phyloP scores from a whole-genome alignment of 1,140 invertebrate genomes.

The Sycophaga agraensis region DNA sequence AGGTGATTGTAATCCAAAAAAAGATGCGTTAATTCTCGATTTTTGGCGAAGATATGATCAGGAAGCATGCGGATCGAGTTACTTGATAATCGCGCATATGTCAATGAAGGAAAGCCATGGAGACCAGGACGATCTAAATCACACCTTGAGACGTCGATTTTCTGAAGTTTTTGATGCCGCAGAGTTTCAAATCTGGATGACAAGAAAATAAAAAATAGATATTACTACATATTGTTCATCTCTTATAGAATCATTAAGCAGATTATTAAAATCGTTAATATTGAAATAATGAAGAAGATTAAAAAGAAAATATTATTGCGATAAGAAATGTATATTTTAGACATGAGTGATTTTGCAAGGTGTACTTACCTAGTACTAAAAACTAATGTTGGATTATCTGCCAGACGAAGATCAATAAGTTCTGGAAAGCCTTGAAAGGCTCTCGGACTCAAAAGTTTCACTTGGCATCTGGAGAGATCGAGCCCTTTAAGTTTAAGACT shows the following conservation, averaged over 20 bases:
- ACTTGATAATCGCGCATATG: constrained; percentile 59
- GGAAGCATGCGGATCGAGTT: constrained; percentile 63
- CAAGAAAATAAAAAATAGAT: no score
- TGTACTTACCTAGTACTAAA: constrained; percentile 44
- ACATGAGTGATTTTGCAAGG: neutral
- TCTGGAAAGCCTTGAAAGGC: constrained; percentile 42
- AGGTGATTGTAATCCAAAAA: constrained; percentile 67
- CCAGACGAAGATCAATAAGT: constrained; percentile 43
- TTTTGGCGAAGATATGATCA: constrained; percentile 63
- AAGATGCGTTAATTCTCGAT: constrained; percentile 61
- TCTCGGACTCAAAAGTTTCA: constrained; percentile 43
- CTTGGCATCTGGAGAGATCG: constrained; percentile 47
- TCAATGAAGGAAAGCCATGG: constrained; percentile 63
- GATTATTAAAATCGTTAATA: no score
- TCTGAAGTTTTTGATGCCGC: constrained; percentile 50
- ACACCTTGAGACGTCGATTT: constrained; percentile 66
- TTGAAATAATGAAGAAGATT: no score
- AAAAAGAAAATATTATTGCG: no score
- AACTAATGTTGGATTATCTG: constrained; percentile 44
- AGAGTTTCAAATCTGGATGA: constrained; percentile 55
- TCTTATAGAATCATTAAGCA: no score
- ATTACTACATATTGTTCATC: no score
- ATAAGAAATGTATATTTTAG: neutral
- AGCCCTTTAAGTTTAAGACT: constrained; percentile 43
- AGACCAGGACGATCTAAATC: constrained; percentile 64